Percentiles rank a stretch among this genome's conserved stretches.
Evolutionary conservation across 2,888 invertebrate genomes (phyloP).

Genomic region (Apeira syringaria): DNA sequence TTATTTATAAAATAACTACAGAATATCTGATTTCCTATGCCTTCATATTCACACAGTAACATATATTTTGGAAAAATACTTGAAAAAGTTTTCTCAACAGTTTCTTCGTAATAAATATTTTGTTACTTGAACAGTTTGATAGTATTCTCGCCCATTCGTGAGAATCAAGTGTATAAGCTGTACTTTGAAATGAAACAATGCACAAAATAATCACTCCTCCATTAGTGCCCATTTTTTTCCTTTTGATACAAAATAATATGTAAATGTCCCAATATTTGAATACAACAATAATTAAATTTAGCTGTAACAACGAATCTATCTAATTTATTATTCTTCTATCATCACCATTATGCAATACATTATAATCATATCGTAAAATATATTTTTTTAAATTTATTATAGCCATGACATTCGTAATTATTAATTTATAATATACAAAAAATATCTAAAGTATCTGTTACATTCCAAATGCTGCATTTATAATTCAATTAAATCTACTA

Average conservation of each 20-base stretch:
- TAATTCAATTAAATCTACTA: conserved; percentile 15
- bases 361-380: conserved; percentile 34
- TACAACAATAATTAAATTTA: conserved; percentile 20
- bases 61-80: no score
- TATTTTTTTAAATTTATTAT: conserved; percentile 11
- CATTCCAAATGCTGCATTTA: conserved; percentile 35
- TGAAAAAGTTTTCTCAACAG: no score
- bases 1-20: no score
- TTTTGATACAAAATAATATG: conserved; percentile 7
- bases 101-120: no score
- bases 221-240: conserved; percentile 32
- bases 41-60: no score
- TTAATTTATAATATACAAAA: conserved; percentile 14
- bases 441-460: conserved; percentile 11
- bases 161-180: no score
- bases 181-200: conserved; percentile 19
- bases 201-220: conserved; percentile 39
- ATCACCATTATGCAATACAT: conserved; percentile 29
- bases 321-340: conserved; percentile 26
- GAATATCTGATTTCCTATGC: no score
- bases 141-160: no score
- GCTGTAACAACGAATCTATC: conserved; percentile 32
- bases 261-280: conserved; percentile 15
- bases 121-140: no score
- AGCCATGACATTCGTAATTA: conserved; percentile 37